phyloP scores from a whole-genome alignment of 1,140 invertebrate species.

The Mylabris phalerata region DNA sequence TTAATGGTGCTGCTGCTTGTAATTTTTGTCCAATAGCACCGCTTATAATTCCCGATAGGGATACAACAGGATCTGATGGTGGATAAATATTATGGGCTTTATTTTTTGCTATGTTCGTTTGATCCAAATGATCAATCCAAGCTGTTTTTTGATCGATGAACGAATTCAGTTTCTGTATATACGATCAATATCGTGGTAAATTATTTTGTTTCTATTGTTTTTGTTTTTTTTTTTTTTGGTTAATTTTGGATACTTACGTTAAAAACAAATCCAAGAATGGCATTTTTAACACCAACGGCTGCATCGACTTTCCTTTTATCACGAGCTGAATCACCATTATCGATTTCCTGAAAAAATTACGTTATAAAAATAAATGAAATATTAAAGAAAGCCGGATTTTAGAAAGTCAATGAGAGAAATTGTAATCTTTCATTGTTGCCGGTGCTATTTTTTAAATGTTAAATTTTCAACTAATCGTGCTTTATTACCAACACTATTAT shows the following conservation, averaged over 20 bases:
- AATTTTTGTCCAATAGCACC: conserved; percentile 44
- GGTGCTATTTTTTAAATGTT: too few relatives aligned
- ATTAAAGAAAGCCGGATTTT: too few relatives aligned
- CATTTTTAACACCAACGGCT: conserved; percentile 66
- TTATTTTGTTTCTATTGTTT: not conserved
- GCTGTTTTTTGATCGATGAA: conserved; percentile 68
- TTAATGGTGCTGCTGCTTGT: conserved; percentile 52
- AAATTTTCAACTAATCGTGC: too few relatives aligned
- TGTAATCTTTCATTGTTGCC: too few relatives aligned
- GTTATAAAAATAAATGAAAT: too few relatives aligned
- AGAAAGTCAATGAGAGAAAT: too few relatives aligned
- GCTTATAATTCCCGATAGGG: conserved; percentile 46
- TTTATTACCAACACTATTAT: too few relatives aligned
- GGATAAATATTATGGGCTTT: conserved; percentile 62
- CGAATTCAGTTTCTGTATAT: conserved; percentile 64
- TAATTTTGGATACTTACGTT: conserved; percentile 55
- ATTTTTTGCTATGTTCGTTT: conserved; percentile 65
- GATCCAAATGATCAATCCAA: conserved; percentile 58
- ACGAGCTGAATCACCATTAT: conserved; percentile 43
- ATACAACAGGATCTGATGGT: conserved; percentile 43
- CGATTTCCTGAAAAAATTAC: conserved; percentile 6
- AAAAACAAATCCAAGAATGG: conserved; percentile 69
- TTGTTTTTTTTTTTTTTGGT: not conserved
- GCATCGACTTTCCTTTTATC: conserved; percentile 67
- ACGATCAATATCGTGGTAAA: too few relatives aligned